These are phyloP conservation scores for Osmoderma eremita DNA, from an alignment of 2,888 invertebrate species.

Conservation along the genomic window DNA sequence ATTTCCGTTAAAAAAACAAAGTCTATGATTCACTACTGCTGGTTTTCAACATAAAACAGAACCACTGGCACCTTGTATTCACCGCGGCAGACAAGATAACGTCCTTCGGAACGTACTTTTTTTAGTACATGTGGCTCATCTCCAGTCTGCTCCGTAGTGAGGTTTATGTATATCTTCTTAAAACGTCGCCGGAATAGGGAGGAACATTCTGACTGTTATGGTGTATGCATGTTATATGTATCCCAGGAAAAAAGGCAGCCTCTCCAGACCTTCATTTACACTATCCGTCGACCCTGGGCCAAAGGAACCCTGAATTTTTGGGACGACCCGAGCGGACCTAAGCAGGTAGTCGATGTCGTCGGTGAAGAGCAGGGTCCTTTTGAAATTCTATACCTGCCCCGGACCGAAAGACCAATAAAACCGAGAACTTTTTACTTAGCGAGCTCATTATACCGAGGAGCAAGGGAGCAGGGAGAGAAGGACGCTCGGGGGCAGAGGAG, in stretches of 20 bases:
- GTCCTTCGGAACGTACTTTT: slow-evolving; percentile 16
- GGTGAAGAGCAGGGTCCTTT: slow-evolving; percentile 27
- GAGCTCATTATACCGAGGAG: slow-evolving; percentile 29
- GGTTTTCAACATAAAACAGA: not conserved
- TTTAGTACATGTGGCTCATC: slow-evolving; percentile 18
- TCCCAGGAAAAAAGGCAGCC: not conserved
- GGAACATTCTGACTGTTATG: slow-evolving; percentile 23
- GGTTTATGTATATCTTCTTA: slow-evolving; percentile 24
- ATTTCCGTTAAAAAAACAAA: not conserved
- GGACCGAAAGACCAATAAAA: slow-evolving; percentile 34
- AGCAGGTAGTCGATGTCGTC: slow-evolving; percentile 26
- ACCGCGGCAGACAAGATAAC: slow-evolving; percentile 9
- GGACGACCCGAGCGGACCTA: slow-evolving; percentile 17
- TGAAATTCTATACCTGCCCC: slow-evolving; percentile 35
- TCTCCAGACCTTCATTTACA: slow-evolving; percentile 27
- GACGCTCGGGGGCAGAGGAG: not conserved
- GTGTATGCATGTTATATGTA: not conserved
- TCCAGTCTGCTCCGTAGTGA: slow-evolving; percentile 5
- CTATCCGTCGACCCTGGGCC: slow-evolving; percentile 20
- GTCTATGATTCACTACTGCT: not conserved
- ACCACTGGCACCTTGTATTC: slow-evolving; percentile 8
- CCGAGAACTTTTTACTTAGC: slow-evolving; percentile 34
- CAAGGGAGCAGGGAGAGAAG: not conserved
- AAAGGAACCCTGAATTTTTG: slow-evolving; percentile 34
- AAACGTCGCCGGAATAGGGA: slow-evolving; percentile 27